Evolutionary conservation across 2,888 invertebrate species (phyloP), one percentile per base, ranked within the genome.

Genomic region (Cybosia mesomella): DNA sequence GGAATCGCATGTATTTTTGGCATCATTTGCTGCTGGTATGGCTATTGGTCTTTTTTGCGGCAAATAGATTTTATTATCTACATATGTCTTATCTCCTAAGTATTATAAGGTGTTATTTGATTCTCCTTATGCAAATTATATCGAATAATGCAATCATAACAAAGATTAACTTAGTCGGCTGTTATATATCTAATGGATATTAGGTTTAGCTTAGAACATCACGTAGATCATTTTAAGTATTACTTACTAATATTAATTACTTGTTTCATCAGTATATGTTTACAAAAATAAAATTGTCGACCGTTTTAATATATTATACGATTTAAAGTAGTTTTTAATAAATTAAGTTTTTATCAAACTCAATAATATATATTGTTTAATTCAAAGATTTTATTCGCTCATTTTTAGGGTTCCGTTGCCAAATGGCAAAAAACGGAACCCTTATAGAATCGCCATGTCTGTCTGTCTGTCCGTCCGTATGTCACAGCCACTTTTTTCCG

Each of bases 21-120:
- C 97, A 66, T 97, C 97, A n/a, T 98, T 98, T 91, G 95, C 96
- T 76, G 97, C 97, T 79, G 98, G 98, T 66, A 89, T 98, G 85
- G 97, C 97, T 67, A 87, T 98, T 84, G 98, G 98, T 68, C 89
- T 96, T 43, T 79, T 95, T 70, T 95, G 95, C 81, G 95, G 95
- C 65, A 92, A 95, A 83, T 94, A 91, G 28, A n/a, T 55, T 57
- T n/a, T 57, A 36, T 24, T 36, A 13, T 22, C 10, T 22, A 63
- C 15, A 15, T 43, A 11, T 32, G 10, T 34, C 34, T 58, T 7
- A 58, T 34, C 2, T 55, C n/a, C 24, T 36, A 53, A 49, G 8
- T 15, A 54, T 21, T 22, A 43, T 9, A 34, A 22, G 32, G 9
- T 34, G 34, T 62, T 53, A 32, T 63, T 54, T 54, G 21, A 54